Evolutionary conservation across 1,140 invertebrate genomes (phyloP), one percentile per base, ranked within the genome.

Genomic region (Drosophila nigrodunni): DNA sequence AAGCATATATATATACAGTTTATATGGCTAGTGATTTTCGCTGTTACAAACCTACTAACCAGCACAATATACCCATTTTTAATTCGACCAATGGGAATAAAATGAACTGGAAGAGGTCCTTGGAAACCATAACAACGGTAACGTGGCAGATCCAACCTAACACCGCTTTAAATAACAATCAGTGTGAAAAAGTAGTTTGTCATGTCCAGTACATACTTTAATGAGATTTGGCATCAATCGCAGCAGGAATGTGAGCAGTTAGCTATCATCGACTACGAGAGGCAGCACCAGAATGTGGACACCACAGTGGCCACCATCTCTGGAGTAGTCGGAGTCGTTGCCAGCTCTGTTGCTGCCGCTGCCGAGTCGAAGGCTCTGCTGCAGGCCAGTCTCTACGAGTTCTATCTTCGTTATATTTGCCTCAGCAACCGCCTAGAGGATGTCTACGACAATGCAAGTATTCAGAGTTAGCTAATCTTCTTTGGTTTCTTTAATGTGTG

Each of bases 391-490:
- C 75, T 85, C 7, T 92, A 91, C 47, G 90, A 92, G 41, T 92
- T 92, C 59, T 92, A 92, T 67, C 55, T 92, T 18, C 95, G 96
- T 59, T 99, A 99, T 82, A 96, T 97, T 3, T 92, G 95, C 11
- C 94, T 97, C 0, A 94, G 96, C 9, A 95, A 96, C 64, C 95
- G 95, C 70, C 87, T 99, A 8, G 95, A 97, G 82, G 93, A 95
- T 70, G 97, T 97, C 65, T 97, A 98, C 82, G 97, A 98, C 90
- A 97, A 86, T 70, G 82, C 65, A 98, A 93, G 79, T 82, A 47
- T 55, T n/a, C 46, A 35, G 10, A 11, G 4, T 4, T 3, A n/a
- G 10, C 8, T 9, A 1, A 39, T 39, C 37, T 39, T 7, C 37
- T 2, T 30, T 30, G 0, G 25, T 30, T 30, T 1, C 13, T 15